phyloP scores from a whole-genome alignment of 2,888 invertebrate species.

The Chaetogeoica ovagalla region DNA sequence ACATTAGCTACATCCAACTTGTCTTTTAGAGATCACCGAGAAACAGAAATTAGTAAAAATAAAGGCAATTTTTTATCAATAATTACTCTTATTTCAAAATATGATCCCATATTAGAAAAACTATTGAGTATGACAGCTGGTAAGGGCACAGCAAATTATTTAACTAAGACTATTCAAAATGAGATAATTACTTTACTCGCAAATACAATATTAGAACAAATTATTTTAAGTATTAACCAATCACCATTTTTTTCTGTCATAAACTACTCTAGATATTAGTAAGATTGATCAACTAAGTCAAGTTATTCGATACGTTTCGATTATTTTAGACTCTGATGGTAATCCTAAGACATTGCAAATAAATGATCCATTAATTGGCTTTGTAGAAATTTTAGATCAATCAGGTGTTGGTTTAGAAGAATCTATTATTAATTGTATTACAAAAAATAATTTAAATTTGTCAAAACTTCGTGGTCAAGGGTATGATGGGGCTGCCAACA shows the following conservation, averaged over 20 bases:
- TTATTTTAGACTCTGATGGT: slow-evolving; percentile 39
- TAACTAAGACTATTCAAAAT: slow-evolving; percentile 55
- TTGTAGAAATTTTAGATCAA: not conserved
- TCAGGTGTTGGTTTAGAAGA: not conserved
- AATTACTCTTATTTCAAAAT: slow-evolving; percentile 55
- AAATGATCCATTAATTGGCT: not conserved
- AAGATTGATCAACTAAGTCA: slow-evolving; percentile 56
- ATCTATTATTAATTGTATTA: slow-evolving; percentile 43
- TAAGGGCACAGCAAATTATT: slow-evolving; percentile 54
- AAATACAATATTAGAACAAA: slow-evolving; percentile 39
- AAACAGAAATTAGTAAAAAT: too few relatives aligned
- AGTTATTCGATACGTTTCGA: slow-evolving; percentile 55
- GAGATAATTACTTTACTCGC: slow-evolving; percentile 50
- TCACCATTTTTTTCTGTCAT: slow-evolving; percentile 52
- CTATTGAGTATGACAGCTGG: slow-evolving; percentile 40
- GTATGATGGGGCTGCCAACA: slow-evolving; percentile 12
- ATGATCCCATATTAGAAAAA: slow-evolving; percentile 55
- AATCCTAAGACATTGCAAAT: not conserved
- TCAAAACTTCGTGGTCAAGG: slow-evolving; percentile 14
- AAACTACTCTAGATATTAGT: slow-evolving; percentile 53
- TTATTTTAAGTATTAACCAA: slow-evolving; percentile 37
- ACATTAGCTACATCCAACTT: slow-evolving; percentile 55
- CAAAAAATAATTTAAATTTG: slow-evolving; percentile 17
- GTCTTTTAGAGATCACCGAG: slow-evolving; percentile 55
- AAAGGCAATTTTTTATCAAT: too few relatives aligned